Evolutionary conservation across 2,888 invertebrate species (phyloP).

Genomic region (Formica aserva): DNA sequence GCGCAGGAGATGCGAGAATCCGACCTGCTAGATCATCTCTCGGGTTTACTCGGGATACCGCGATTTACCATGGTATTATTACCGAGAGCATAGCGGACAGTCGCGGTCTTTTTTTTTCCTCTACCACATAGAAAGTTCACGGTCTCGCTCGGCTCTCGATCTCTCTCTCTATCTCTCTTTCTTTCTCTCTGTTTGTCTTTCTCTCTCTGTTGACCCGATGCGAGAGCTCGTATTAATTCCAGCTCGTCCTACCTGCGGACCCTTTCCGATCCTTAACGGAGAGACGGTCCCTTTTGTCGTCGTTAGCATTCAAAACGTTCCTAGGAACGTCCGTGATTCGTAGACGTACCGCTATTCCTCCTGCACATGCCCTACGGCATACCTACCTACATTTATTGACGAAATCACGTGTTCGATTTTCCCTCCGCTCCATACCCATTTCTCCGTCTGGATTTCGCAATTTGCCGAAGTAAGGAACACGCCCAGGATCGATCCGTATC

Average conservation of each 20-base stretch:
- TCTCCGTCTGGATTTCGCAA: slow-evolving; percentile 36
- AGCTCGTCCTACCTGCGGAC: slow-evolving; percentile 36
- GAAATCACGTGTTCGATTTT: slow-evolving; percentile 31
- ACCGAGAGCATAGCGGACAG: slow-evolving; percentile 33
- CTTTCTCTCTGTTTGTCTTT: background rate
- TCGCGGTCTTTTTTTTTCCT: slow-evolving; percentile 31
- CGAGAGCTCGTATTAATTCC: slow-evolving; percentile 50
- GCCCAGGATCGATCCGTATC: slow-evolving; percentile 32
- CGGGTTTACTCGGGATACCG: slow-evolving; percentile 22
- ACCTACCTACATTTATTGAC: background rate
- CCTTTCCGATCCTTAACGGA: slow-evolving; percentile 24
- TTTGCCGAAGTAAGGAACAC: slow-evolving; percentile 27
- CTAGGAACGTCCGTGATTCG: slow-evolving; percentile 28
- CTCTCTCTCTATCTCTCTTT: background rate
- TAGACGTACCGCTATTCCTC: slow-evolving; percentile 24
- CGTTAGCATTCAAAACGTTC: slow-evolving; percentile 30
- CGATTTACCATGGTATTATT: slow-evolving; percentile 46
- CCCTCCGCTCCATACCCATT: slow-evolving; percentile 15
- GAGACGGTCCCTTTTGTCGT: slow-evolving; percentile 38
- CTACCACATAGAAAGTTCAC: slow-evolving; percentile 23
- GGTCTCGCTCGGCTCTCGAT: slow-evolving; percentile 1
- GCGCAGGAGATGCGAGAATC: slow-evolving; percentile 27
- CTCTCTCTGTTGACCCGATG: background rate
- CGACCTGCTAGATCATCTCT: slow-evolving; percentile 53
- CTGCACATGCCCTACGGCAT: background rate